A percentile compares a stretch with the other conserved stretches of the same genome.
These are phyloP conservation scores for Neodontobutis hainanensis DNA, from an alignment of 2,113 vertebrate species.

Conservation along the genomic window DNA sequence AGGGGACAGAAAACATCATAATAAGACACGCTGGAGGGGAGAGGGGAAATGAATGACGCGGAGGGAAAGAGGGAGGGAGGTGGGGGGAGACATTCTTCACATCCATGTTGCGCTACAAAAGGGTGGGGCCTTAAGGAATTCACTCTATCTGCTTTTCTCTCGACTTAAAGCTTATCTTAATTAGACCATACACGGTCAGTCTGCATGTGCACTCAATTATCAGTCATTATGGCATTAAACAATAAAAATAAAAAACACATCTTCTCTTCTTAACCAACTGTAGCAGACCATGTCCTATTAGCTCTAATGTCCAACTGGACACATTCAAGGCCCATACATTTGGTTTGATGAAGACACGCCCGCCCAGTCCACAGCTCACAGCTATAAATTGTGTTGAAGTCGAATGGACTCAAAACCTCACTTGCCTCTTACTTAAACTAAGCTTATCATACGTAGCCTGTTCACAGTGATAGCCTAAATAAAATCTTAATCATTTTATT, in stretches of 20 bases:
- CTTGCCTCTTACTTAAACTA: too few relatives aligned
- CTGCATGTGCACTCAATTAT: constrained; percentile 44
- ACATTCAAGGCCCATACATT: constrained; percentile 18
- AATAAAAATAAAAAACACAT: not conserved
- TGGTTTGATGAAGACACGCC: constrained; percentile 36
- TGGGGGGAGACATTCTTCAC: constrained; percentile 59
- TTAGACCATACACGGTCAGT: constrained; percentile 49
- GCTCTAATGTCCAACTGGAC: constrained; percentile 26
- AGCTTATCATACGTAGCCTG: not conserved
- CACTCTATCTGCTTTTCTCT: constrained; percentile 62
- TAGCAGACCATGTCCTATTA: constrained; percentile 26
- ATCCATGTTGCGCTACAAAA: constrained; percentile 75
- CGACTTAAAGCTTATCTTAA: constrained; percentile 65
- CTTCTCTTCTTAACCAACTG: constrained; percentile 40
- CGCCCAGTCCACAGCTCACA: constrained; percentile 16
- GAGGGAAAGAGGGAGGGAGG: constrained; percentile 24
- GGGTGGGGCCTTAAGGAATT: constrained; percentile 83
- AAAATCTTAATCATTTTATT: not conserved
- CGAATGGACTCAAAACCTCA: not conserved
- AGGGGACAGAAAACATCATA: constrained; percentile 11
- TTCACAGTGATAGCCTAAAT: too few relatives aligned
- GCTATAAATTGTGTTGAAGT: not conserved
- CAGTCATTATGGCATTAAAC: constrained; percentile 27
- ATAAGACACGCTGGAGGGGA: constrained; percentile 54
- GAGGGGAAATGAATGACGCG: constrained; percentile 65